Base-by-base conservation (phyloP, 2,888 invertebrate species). In the Nematopogon swammerdamellus region DNA sequence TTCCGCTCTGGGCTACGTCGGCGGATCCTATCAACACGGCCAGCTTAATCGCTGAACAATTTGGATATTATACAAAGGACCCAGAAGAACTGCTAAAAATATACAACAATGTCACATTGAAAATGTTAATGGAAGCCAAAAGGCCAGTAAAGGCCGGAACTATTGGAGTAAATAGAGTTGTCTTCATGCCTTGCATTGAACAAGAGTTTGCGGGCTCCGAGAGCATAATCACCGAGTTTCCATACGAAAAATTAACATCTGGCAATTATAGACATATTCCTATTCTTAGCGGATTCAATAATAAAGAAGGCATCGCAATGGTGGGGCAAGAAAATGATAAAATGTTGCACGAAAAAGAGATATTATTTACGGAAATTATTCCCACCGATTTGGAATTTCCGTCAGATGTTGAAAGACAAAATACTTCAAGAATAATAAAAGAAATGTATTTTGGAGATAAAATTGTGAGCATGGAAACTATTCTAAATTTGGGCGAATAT, bases 371-470 rank as follows among this genome's bases (percentile, higher is more conserved):
- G 36, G 11, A 36, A 14, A 36, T 3, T 14, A 3, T 36, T 8
- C 36, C 36, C 11, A 36, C 36, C 8, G 36, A 36, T 36, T 14
- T 36, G 11, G 8, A 14, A 3, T 36, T 36, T 14, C 11, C 8
- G n/a, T 8, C 36, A 36, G 36, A 36, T 14, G 53, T 57, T 44
- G 67, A 69, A 36, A 14, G 14, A 36, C 3, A 14, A 6, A 36
- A 36, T 6, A 14, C 11, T 8, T 36, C 36, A 3, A 3, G 14
- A 36, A 36, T 14, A 8, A 8, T 36, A 43, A 62, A 59, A 59
- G 56, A 69, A 58, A 30, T 80, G 19, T 84, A 82, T 8, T 65
- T 82, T 56, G 59, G 54, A 54, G 70, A 62, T 63, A 72, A 77
- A 49, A 65, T 52, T 57, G 68, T 60, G 55, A 67, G 54, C 57